Evolutionary conservation across 2,113 vertebrate genomes (phyloP).

Genomic region (Amblyornis subalaris): DNA sequence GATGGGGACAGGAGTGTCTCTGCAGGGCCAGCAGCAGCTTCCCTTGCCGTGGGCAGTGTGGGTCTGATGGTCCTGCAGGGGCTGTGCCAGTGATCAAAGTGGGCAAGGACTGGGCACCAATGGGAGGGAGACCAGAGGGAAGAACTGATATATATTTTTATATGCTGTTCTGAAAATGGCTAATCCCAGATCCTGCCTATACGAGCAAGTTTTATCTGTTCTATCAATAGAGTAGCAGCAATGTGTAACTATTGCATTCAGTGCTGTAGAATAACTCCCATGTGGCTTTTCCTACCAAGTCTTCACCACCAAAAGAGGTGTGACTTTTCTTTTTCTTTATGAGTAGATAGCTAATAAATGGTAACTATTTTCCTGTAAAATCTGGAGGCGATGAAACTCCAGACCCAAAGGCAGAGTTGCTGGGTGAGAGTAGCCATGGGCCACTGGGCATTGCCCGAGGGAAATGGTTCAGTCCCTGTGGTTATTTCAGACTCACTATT

Average conservation of each 20-base stretch:
- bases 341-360: background rate
- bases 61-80: rapidly evolving
- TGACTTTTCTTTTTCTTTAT: background rate
- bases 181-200: background rate
- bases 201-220: background rate
- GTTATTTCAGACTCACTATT: background rate
- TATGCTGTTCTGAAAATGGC: background rate
- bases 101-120: background rate
- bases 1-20: background rate
- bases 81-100: rapidly evolving
- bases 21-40: background rate
- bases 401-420: background rate
- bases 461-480: background rate
- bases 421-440: background rate
- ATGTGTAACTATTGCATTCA: background rate
- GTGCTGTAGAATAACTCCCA: background rate
- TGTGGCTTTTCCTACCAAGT: background rate
- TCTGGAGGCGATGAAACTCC: background rate
- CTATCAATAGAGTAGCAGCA: background rate
- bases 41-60: rapidly evolving
- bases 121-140: background rate
- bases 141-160: background rate
- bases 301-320: background rate
- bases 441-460: background rate
- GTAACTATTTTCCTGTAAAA: background rate